These are phyloP conservation scores for Steatocranus sp. DNA, from an alignment of 2,797 vertebrate species.

Conservation along the genomic window DNA sequence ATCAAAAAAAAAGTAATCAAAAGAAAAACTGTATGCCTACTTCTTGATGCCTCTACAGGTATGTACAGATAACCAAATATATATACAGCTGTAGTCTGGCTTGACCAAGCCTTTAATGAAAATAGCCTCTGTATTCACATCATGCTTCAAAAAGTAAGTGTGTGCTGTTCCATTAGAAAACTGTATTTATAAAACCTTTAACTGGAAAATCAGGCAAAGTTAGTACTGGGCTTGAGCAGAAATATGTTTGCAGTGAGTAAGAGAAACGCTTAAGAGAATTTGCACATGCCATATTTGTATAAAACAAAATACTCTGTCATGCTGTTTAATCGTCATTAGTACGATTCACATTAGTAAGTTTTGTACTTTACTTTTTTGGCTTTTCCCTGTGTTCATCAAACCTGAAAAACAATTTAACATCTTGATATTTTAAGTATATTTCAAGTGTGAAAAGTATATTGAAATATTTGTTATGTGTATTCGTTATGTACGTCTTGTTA, in stretches of 20 bases:
- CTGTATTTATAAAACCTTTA: background rate
- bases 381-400: conserved; percentile 29
- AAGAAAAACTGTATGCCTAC: background rate
- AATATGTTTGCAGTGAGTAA: background rate
- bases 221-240: background rate
- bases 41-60: background rate
- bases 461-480: background rate
- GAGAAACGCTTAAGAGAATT: conserved; percentile 15
- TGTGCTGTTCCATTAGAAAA: background rate
- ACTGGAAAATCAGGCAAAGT: background rate
- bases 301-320: conserved; percentile 18
- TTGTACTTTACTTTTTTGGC: conserved; percentile 31
- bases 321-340: conserved; percentile 17
- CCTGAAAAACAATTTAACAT: conserved; percentile 43
- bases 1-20: background rate
- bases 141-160: background rate
- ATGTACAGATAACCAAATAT: background rate
- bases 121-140: background rate
- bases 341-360: background rate
- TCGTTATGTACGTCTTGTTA: background rate
- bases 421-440: background rate
- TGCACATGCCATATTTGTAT: conserved; percentile 10
- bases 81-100: background rate
- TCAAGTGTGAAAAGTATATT: background rate
- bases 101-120: background rate